These are phyloP conservation scores for Meloidogyne hapla DNA, from an alignment of 1,140 invertebrate genomes.

Conservation along the genomic window DNA sequence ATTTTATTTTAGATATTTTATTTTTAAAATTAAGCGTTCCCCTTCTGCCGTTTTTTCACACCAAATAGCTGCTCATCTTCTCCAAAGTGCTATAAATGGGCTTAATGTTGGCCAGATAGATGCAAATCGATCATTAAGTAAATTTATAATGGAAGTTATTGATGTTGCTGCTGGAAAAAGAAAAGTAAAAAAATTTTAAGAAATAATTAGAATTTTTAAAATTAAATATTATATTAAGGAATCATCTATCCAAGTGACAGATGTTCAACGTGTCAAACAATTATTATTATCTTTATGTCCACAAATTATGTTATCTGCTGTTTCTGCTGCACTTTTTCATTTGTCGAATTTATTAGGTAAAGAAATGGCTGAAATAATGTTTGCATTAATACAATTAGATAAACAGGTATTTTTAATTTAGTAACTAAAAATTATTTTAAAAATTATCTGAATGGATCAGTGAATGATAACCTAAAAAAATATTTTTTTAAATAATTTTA, in stretches of 20 bases:
- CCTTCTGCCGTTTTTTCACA: conserved; percentile 78
- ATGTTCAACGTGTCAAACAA: conserved; percentile 18
- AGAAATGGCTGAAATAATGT: conserved; percentile 44
- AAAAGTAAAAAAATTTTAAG: conserved; percentile 5
- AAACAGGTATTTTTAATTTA: conserved; percentile 22
- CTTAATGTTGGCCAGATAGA: conserved; percentile 86
- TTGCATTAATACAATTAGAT: conserved; percentile 29
- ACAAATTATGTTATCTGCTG: conserved; percentile 22
- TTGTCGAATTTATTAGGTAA: conserved; percentile 37
- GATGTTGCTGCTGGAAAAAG: conserved; percentile 21
- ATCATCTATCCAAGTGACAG: not conserved
- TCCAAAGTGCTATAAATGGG: conserved; percentile 79
- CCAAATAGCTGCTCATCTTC: conserved; percentile 73
- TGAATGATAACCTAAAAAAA: no score
- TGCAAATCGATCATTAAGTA: conserved; percentile 71
- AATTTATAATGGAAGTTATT: conserved; percentile 49
- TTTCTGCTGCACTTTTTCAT: conserved; percentile 37
- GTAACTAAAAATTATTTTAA: not conserved
- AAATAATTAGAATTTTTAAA: not conserved
- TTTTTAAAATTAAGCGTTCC: conserved; percentile 70
- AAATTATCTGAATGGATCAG: no score
- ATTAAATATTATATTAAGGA: not conserved
- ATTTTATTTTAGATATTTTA: conserved; percentile 64
- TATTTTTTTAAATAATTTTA: not conserved
- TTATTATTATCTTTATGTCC: conserved; percentile 33